Percentiles rank a stretch among this genome's conserved stretches.
phyloP scores from a whole-genome alignment of 1,140 invertebrate species.

The Araneus ventricosus region DNA sequence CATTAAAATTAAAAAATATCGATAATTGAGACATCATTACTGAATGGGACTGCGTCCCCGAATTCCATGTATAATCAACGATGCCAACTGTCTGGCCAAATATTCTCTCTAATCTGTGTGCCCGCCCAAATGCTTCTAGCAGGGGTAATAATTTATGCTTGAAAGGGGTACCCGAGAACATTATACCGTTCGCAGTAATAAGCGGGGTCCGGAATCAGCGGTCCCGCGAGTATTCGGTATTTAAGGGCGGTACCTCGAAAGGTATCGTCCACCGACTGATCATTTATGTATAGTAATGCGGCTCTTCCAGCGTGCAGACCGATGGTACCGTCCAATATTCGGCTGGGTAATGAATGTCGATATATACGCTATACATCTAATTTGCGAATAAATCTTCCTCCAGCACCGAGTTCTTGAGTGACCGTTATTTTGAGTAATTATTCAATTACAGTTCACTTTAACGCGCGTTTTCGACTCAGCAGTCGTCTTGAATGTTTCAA shows the following conservation, averaged over 20 bases:
- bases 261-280: constrained; percentile 41
- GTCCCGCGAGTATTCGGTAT: constrained; percentile 45
- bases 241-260: constrained; percentile 46
- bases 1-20: not conserved
- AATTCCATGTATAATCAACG: not conserved
- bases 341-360: not conserved
- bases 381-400: not conserved
- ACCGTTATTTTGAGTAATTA: not conserved
- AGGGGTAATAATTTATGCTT: constrained; percentile 45
- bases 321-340: not conserved
- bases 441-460: not conserved
- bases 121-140: not conserved
- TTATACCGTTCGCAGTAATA: not conserved
- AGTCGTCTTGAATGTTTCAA: not conserved
- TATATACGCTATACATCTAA: not conserved
- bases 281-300: constrained; percentile 60
- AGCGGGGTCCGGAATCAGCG: not conserved
- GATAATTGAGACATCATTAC: not conserved
- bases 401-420: not conserved
- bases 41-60: not conserved
- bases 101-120: not conserved
- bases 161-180: not conserved
- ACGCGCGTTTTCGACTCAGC: not conserved
- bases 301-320: not conserved
- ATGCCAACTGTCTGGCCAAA: constrained; percentile 12